Base-by-base conservation (phyloP, 2,797 vertebrate genomes). In the Limnodromus scolopaceus region DNA sequence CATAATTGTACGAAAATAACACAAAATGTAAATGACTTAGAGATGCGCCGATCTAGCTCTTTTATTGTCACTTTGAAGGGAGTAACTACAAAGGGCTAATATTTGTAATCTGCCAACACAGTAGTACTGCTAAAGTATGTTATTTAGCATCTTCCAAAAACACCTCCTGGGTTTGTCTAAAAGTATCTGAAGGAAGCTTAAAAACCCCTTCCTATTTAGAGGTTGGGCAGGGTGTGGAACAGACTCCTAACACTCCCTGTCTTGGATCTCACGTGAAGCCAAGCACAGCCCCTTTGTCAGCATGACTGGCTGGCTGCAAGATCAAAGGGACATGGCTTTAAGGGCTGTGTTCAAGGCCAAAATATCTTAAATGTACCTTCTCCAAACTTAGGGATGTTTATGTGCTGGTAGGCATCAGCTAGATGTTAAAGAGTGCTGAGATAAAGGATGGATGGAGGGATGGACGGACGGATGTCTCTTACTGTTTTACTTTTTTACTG, bases 21-120 rank as follows among this genome's bases (percentile, higher is more conserved):
- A 70, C 70, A 87, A 92, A 95, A 94, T 95, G 93, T 66, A 97
- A 96, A 96, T 91, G 3, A 76, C 66, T 93, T 48, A 70, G 5
- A 38, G 19, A 64, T 86, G 38, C 2, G 2, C 19, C 2, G 5
- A 36, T 70, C 57, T 58, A 43, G 46, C 58, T 83, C 63, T 75
- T 93, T 93, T 80, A 65, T 80, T 91, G 83, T 71, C 54, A 48
- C 76, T 92, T 69, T 94, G 68, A 96, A 93, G 74, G 48, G 16
- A 69, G 48, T 78, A 82, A 48, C 92, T 93, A 95, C 84, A 95
- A 92, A 97, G 34, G 43, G 49, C 74, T 81, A 90, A 80, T 89
- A 92, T 95, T 90, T 93, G 70, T 89, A 87, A 92, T 87, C 64
- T 78, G 66, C 76, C 58, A 19, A 94, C 75, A 85, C 34, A 66